These are phyloP conservation scores for Periophthalmodon schlosseri DNA, from an alignment of 2,113 vertebrate genomes.

Conservation along the genomic window DNA sequence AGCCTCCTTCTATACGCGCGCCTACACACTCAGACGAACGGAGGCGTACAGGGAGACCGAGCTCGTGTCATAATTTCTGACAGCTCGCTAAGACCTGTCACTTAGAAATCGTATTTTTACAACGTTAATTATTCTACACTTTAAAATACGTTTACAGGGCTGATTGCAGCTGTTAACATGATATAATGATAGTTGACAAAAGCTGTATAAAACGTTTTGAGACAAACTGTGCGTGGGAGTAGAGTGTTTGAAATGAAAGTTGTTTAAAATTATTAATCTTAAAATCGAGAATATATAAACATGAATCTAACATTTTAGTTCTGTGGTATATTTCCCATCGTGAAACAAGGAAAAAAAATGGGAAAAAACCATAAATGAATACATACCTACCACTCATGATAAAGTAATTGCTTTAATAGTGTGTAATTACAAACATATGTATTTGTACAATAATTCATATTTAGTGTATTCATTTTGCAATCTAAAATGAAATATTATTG, in stretches of 20 bases:
- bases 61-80: not conserved
- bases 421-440: too few species aligned
- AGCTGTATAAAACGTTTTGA: not conserved
- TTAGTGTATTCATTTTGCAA: too few species aligned
- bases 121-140: not conserved
- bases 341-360: too few species aligned
- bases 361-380: too few species aligned
- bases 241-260: not conserved
- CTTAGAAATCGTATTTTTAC: constrained; percentile 1
- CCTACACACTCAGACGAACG: not conserved
- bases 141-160: not conserved
- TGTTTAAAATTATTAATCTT: not conserved
- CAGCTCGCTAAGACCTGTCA: not conserved
- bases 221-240: not conserved
- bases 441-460: too few species aligned
- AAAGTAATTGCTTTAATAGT: too few species aligned
- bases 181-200: not conserved
- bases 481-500: too few species aligned
- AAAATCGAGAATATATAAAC: not conserved
- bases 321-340: too few species aligned
- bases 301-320: not conserved
- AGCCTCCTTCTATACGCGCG: not conserved
- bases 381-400: too few species aligned
- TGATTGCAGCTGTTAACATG: not conserved
- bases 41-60: not conserved